Evolutionary conservation across 2,797 vertebrate genomes (phyloP), one percentile per base, ranked within the genome.

Genomic region (Helicolenus hilgendorfi): DNA sequence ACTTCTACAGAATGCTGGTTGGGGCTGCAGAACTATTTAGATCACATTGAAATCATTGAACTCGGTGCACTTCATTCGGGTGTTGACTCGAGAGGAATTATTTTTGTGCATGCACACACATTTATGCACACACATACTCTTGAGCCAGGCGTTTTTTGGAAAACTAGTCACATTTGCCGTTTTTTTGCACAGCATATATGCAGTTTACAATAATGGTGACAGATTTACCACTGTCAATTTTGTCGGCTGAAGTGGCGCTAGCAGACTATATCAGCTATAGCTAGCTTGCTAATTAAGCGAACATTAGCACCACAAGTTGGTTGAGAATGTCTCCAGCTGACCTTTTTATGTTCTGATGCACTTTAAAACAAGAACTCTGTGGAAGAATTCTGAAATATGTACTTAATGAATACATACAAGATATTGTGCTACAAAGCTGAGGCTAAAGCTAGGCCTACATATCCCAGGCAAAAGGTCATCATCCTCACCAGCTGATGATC

Each of bases 41-140:
- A 45, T 73, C 36, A 10, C 56, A 69, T 18, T 65, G 58, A 75
- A 82, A 75, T 62, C 29, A n/a, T 60, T 81, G 35, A 81, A 65
- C 27, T 27, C 31, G 27, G 2, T 56, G 41, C 45, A 59, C 31
- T 69, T 79, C 4, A 29, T 49, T 69, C 20, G n/a, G 41, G 3
- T n/a, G 38, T 81, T 3, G 0, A 67, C 29, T 26, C 7, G 11
- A 69, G 7, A 9, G 5, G 35, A 68, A 68, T 68, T 31, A 4
- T 24, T 59, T 38, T 67, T 29, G 11, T 45, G 53, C 33, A 55
- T 4, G 35, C 35, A 49, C 31, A 33, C 11, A 55, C 24, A 74
- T 33, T 36, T 4, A 41, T 36, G 13, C 36, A 71, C 24, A 29
- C 55, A 81, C 15, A 70, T 11, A 13, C 27, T 20, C 45, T 20